Evolutionary conservation across 2,113 vertebrate genomes (phyloP).

Genomic region (Epinephelus fuscoguttatus): DNA sequence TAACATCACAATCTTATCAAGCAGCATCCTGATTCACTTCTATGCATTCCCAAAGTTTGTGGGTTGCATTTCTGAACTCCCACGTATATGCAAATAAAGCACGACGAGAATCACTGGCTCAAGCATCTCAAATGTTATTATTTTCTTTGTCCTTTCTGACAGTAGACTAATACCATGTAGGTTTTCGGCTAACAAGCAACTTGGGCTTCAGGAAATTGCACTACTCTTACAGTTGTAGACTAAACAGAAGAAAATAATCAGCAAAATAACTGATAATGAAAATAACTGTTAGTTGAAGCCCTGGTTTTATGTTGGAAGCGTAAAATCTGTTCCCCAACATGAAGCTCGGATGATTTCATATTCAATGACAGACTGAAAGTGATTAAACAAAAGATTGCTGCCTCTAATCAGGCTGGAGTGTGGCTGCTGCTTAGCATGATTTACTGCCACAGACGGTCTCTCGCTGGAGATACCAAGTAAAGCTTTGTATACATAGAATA

Average conservation of each 20-base stretch:
- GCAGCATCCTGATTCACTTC: not conserved
- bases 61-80: not conserved
- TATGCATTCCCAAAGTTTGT: not conserved
- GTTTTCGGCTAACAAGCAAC: not conserved
- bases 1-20: not conserved
- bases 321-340: not conserved
- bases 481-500: not conserved
- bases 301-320: not conserved
- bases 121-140: not conserved
- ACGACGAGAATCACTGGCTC: not conserved
- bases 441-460: slow-evolving; percentile 14
- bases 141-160: not conserved
- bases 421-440: slow-evolving; percentile 21
- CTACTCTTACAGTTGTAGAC: not conserved
- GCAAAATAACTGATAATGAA: not conserved
- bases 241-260: not conserved
- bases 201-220: too few relatives aligned
- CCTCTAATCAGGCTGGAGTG: slow-evolving; percentile 6
- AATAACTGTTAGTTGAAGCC: not conserved
- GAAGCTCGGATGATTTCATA: not conserved
- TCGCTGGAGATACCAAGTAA: not conserved
- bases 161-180: not conserved
- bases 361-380: not conserved
- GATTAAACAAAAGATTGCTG: slow-evolving; percentile 1
- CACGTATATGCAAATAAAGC: not conserved